These are phyloP conservation scores for Drosophila obscura DNA, from an alignment of 1,140 invertebrate genomes.

Conservation along the genomic window DNA sequence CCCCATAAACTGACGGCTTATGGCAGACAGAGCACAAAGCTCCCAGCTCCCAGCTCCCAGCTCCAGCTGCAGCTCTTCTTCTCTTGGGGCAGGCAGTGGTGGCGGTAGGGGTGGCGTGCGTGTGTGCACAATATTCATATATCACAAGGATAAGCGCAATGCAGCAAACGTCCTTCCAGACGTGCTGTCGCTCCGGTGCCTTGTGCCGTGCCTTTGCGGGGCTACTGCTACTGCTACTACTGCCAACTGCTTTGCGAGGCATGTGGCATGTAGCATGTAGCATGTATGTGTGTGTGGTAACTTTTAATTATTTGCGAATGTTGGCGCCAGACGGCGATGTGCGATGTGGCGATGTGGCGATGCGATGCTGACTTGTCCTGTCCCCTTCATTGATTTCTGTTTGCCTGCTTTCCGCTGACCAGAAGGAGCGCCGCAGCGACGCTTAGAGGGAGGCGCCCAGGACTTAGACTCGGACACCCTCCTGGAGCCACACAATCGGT, in stretches of 20 bases:
- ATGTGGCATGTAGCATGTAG: constrained; percentile 8
- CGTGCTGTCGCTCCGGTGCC: constrained; percentile 57
- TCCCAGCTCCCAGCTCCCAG: constrained; percentile 22
- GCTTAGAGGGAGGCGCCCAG: constrained; percentile 6
- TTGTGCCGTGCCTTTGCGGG: constrained; percentile 40
- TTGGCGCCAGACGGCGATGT: constrained; percentile 76
- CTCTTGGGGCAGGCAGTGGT: constrained; percentile 7
- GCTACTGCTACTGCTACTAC: neutral
- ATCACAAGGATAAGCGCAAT: constrained; percentile 84
- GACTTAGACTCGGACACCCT: neutral
- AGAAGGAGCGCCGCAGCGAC: constrained; percentile 12
- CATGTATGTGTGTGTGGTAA: constrained; percentile 62
- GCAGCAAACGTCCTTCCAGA: constrained; percentile 83
- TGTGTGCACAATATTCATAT: constrained; percentile 84
- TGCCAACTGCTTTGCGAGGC: constrained; percentile 41
- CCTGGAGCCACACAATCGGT: neutral
- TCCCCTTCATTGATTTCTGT: constrained; percentile 68
- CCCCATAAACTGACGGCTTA: constrained; percentile 77
- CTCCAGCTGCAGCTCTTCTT: constrained; percentile 2
- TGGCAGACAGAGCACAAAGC: constrained; percentile 75
- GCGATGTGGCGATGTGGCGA: constrained; percentile 51
- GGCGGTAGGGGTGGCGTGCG: constrained; percentile 42
- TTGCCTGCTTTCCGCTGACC: constrained; percentile 52
- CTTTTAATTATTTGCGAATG: constrained; percentile 82
- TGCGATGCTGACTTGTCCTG: constrained; percentile 23